These are phyloP conservation scores for Leptothorax acervorum DNA, from an alignment of 2,888 invertebrate species.

Conservation along the genomic window DNA sequence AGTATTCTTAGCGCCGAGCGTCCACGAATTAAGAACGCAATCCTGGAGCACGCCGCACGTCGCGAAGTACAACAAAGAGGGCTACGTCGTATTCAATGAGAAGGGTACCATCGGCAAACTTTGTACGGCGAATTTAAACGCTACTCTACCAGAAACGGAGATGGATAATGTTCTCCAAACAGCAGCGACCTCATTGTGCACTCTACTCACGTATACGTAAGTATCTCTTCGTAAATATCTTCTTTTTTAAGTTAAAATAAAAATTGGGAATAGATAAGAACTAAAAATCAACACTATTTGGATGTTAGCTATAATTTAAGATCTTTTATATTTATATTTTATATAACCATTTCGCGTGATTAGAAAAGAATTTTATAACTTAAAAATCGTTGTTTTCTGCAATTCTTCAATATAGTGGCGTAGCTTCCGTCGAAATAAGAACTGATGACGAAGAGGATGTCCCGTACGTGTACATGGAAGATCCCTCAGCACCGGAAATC, in stretches of 20 bases:
- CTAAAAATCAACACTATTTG: not conserved
- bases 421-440: slow-evolving; percentile 89
- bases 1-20: slow-evolving; percentile 92
- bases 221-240: slow-evolving; percentile 71
- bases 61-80: slow-evolving; percentile 90
- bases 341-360: not conserved
- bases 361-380: not conserved
- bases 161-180: slow-evolving; percentile 88
- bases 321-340: not conserved
- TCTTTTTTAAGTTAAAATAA: not conserved
- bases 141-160: slow-evolving; percentile 86
- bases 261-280: not conserved
- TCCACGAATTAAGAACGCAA: slow-evolving; percentile 89
- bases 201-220: slow-evolving; percentile 92
- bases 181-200: slow-evolving; percentile 92
- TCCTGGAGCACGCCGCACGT: slow-evolving; percentile 90
- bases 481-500: slow-evolving; percentile 93
- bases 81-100: slow-evolving; percentile 95
- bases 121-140: slow-evolving; percentile 92
- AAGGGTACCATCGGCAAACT: slow-evolving; percentile 93
- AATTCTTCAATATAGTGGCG: slow-evolving; percentile 87
- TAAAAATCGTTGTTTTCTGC: not conserved
- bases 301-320: not conserved
- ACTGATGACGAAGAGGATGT: slow-evolving; percentile 88
- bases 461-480: slow-evolving; percentile 93